A percentile compares a stretch with the other conserved stretches of the same genome.
phyloP scores from a whole-genome alignment of 2,888 invertebrate genomes.

The Xestia sexstrigata region DNA sequence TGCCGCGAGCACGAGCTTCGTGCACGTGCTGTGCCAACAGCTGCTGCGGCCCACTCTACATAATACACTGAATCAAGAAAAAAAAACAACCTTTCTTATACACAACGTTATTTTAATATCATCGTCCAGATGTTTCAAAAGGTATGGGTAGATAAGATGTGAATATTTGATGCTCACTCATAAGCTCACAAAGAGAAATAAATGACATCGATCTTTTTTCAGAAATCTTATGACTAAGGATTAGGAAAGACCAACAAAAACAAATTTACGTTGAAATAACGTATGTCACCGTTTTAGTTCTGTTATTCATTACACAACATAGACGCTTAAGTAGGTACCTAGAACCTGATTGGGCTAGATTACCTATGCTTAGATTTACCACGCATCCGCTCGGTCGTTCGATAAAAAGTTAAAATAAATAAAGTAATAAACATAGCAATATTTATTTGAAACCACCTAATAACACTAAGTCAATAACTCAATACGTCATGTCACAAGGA shows the following conservation, averaged over 20 bases:
- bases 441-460: neutral
- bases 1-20: slow-evolving; percentile 60
- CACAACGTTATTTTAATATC: neutral
- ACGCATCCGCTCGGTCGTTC: neutral
- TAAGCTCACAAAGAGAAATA: neutral
- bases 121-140: slow-evolving; percentile 10
- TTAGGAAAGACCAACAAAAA: neutral
- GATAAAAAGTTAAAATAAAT: neutral
- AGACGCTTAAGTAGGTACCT: neutral
- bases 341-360: neutral
- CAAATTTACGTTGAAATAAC: neutral
- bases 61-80: slow-evolving; percentile 43
- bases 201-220: neutral
- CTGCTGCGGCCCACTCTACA: slow-evolving; percentile 62
- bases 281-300: neutral
- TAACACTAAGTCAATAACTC: neutral
- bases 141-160: slow-evolving; percentile 13
- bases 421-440: neutral
- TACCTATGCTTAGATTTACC: neutral
- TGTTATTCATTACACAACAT: neutral
- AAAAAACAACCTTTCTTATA: slow-evolving; percentile 28
- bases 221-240: neutral
- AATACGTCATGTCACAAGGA: neutral
- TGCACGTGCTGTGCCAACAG: slow-evolving; percentile 73
- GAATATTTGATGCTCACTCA: slow-evolving; percentile 11